Base-by-base conservation (phyloP, 1,140 invertebrate species). In the Orius laevigatus region DNA sequence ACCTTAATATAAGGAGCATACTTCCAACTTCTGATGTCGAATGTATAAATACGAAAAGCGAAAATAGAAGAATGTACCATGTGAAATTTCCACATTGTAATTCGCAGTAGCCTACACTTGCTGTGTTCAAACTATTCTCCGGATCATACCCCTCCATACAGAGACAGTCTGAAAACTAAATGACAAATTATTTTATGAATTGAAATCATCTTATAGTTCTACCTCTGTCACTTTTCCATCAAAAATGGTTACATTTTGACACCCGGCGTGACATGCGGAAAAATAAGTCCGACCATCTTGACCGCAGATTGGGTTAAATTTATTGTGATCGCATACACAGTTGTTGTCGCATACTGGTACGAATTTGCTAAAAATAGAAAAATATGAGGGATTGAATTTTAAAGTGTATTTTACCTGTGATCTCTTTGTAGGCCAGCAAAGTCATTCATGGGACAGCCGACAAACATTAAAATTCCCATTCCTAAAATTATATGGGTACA, bases 201-300 rank as follows among this genome's bases (percentile, higher is more conserved):
- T 25, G 25, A 3, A 4, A 25, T 25, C 25, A 25, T 25, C 10
- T 16, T 3, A 38, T 38, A 10, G 11, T 3, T 16, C 61, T 58
- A 72, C 68, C 56, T 62, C 61, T 14, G 64, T 49, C 52, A 76
- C 76, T 65, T 79, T 78, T 49, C 70, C 75, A 60, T 74, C 69
- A 53, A 69, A 62, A 15, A 74, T 62, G 20, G 72, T 71, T 44
- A 74, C 75, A 59, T 74, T 78, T 38, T 66, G 64, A 60, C 89
- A 93, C 15, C 88, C 88, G 33, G 87, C 87, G 59, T 90, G 81
- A 63, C 88, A 93, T 14, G 87, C 79, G 38, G 85, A 89, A 59
- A 86, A 78, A 62, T 90, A 92, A 5, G 85, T 91, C 57, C 66
- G 74, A 1, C 76, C 75, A 60, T 88, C 81, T 16, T 66, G 65